These are phyloP conservation scores for Tetragonula clypearis DNA, from an alignment of 1,140 invertebrate genomes.

Conservation along the genomic window DNA sequence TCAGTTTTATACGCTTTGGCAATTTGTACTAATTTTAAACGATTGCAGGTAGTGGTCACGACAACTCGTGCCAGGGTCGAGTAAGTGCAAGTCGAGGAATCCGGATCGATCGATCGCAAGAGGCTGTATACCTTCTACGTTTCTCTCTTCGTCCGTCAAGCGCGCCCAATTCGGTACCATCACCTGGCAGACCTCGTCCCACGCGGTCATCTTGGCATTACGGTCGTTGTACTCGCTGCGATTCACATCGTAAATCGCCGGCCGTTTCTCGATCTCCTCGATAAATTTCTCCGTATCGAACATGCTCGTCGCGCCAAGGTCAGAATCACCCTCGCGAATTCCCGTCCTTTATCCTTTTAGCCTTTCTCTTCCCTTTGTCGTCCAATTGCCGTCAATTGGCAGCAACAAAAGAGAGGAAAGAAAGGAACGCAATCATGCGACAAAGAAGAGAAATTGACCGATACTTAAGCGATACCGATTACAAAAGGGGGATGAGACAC, in stretches of 20 bases:
- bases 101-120: conserved; percentile 65
- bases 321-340: background rate
- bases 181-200: conserved; percentile 76
- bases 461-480: background rate
- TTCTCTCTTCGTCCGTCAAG: conserved; percentile 74
- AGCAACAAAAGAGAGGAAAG: background rate
- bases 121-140: conserved; percentile 73
- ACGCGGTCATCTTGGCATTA: conserved; percentile 75
- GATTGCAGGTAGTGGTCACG: conserved; percentile 7
- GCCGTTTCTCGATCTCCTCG: conserved; percentile 74
- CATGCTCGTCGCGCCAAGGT: conserved; percentile 47
- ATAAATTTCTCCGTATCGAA: conserved; percentile 79
- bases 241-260: conserved; percentile 76
- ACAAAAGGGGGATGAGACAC: background rate
- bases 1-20: background rate
- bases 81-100: conserved; percentile 48
- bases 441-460: background rate
- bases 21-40: conserved; percentile 35
- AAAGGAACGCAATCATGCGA: background rate
- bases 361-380: background rate
- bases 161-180: conserved; percentile 75
- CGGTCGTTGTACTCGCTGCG: conserved; percentile 77
- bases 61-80: conserved; percentile 28
- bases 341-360: background rate
- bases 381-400: too few species aligned